Conservation (phyloP, 1,140 invertebrate species). For the Heterodera carotae region DNA sequence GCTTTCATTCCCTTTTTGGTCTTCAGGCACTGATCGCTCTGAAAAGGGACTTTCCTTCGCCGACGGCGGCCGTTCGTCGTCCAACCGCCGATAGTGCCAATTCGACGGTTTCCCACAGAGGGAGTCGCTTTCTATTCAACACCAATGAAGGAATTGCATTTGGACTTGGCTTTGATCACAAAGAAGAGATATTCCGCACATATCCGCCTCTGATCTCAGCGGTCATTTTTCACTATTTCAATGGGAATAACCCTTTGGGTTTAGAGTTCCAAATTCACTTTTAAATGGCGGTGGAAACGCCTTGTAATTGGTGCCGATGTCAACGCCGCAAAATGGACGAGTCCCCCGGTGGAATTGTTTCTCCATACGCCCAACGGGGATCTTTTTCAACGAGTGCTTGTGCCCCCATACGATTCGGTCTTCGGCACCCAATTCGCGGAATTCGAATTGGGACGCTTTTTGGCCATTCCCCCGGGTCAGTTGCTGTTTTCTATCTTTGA, state of each 20-base stretch:
- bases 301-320: neutral
- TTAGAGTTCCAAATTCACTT: conserved; percentile 17
- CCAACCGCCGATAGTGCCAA: too few relatives aligned
- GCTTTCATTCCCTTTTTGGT: neutral
- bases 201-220: conserved; percentile 33
- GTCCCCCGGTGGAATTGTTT: conserved; percentile 19
- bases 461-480: neutral
- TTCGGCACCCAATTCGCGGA: conserved; percentile 21
- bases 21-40: conserved; percentile 16
- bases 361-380: conserved; percentile 17
- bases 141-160: conserved; percentile 36
- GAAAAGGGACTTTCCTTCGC: neutral
- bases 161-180: conserved; percentile 50
- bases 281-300: conserved; percentile 39
- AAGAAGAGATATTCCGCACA: conserved; percentile 58
- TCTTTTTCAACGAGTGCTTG: neutral
- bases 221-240: conserved; percentile 30
- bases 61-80: too few relatives aligned
- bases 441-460: conserved; percentile 6
- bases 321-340: conserved; percentile 1
- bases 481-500: neutral
- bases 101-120: neutral
- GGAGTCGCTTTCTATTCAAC: conserved; percentile 31
- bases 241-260: neutral
- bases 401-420: conserved; percentile 23